Conservation (phyloP, 1,140 invertebrate species). For the Formica selysi region DNA sequence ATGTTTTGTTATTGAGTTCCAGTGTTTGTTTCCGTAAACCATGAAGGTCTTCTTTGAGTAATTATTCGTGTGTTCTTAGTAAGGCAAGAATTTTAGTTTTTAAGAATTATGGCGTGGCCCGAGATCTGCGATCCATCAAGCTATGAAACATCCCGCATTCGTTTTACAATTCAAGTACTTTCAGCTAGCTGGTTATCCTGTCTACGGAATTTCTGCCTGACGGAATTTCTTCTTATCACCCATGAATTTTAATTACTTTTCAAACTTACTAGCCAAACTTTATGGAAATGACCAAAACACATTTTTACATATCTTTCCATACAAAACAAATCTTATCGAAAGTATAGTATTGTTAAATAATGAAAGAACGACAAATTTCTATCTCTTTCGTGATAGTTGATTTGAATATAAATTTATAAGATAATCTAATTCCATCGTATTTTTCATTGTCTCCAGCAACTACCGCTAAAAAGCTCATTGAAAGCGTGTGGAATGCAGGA, state of each 20-base stretch:
- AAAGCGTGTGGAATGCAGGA: not conserved
- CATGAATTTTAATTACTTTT: conserved; percentile 26
- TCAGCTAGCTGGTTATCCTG: conserved; percentile 67
- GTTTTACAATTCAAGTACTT: conserved; percentile 71
- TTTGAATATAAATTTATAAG: not conserved
- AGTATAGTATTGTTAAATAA: conserved; percentile 1
- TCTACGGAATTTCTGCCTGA: conserved; percentile 48
- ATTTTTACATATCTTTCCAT: not conserved
- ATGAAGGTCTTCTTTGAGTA: not conserved
- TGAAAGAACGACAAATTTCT: not conserved
- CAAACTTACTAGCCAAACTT: not conserved
- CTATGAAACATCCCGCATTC: conserved; percentile 66
- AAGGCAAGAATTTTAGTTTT: conserved; percentile 40
- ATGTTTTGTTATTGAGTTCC: not conserved
- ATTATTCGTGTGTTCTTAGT: not conserved
- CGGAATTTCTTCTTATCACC: conserved; percentile 42
- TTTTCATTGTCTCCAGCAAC: not conserved
- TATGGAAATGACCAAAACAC: not conserved
- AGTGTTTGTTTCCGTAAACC: not conserved
- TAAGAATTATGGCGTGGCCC: conserved; percentile 34
- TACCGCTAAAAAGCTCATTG: not conserved
- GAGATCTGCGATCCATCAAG: conserved; percentile 63
- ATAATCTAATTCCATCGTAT: not conserved
- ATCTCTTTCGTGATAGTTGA: not conserved
- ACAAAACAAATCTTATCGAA: not conserved